Base-by-base conservation (phyloP, 2,888 invertebrate species). In the Cordilura impudica region DNA sequence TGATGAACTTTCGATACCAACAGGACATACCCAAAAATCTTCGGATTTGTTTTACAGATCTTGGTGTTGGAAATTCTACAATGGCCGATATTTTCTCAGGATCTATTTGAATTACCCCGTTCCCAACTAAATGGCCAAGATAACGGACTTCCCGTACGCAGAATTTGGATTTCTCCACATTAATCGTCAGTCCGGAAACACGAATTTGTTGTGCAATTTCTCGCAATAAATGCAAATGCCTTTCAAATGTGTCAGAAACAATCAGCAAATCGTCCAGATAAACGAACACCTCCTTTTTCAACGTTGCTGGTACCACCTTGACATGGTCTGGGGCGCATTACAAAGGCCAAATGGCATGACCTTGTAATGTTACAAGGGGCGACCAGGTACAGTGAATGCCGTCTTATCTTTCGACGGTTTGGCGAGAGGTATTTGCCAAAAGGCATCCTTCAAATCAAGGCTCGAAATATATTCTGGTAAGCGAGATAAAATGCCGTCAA, bases 381-480 rank as follows among this genome's bases (percentile, higher is more conserved):
- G 3, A 3, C 61, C 67, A 2, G 74, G 77, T 0, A 77, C 43
- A 0, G 79, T 71, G 16, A 82, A 81, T 1, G 77, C 72, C 3
- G 77, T 71, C 16, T 39, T 31, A 29, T 65, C 65, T 5, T 56
- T 16, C 10, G 63, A 70, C 4, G 18, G 21, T n/a, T 29, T 12
- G 1, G 53, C 65, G 16, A 78, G 16, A 6, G 73, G 66, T n/a
- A 74, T 70, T 16, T 74, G 67, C 71, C 72, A 4, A n/a, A n/a
- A n/a, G n/a, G n/a, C n/a, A n/a, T n/a, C n/a, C n/a, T n/a, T n/a
- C n/a, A n/a, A n/a, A n/a, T n/a, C n/a, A n/a, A n/a, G n/a, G n/a
- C n/a, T n/a, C n/a, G n/a, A n/a, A n/a, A n/a, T n/a, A n/a, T n/a
- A n/a, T n/a, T n/a, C n/a, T n/a, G n/a, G n/a, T n/a, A n/a, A n/a